These are phyloP conservation scores for Maniola hyperantus DNA, from an alignment of 2,888 invertebrate genomes.

Conservation along the genomic window DNA sequence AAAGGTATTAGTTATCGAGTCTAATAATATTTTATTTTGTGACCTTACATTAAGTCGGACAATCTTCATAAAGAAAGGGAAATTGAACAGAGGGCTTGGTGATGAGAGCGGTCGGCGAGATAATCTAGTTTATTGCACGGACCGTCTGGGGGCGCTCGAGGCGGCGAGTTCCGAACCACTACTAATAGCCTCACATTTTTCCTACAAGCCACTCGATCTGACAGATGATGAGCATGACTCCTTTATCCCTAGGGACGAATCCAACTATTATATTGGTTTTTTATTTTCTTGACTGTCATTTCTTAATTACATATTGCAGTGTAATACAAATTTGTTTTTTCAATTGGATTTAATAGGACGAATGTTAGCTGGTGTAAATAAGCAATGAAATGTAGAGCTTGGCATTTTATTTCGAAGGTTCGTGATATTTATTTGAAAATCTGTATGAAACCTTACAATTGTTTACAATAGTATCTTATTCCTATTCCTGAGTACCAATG, in stretches of 20 bases:
- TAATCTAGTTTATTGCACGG: conserved; percentile 68
- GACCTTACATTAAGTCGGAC: conserved; percentile 29
- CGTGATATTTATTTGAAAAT: too few species aligned
- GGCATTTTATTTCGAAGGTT: too few species aligned
- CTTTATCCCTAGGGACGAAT: background rate
- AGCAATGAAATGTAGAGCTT: too few species aligned
- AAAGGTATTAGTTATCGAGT: conserved; percentile 18
- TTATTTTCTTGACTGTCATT: background rate
- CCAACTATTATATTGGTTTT: conserved; percentile 13
- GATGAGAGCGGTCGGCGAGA: conserved; percentile 56
- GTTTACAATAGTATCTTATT: too few species aligned
- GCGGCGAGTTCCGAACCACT: conserved; percentile 51
- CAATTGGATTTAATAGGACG: too few species aligned
- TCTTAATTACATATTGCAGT: background rate
- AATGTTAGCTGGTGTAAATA: too few species aligned
- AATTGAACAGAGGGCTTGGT: conserved; percentile 51
- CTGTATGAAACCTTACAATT: too few species aligned
- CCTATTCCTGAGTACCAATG: too few species aligned
- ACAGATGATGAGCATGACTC: conserved; percentile 57
- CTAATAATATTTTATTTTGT: conserved; percentile 26
- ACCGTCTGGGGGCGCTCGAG: conserved; percentile 59
- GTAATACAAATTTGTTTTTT: background rate
- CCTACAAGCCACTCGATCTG: conserved; percentile 62
- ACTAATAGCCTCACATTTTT: conserved; percentile 74
- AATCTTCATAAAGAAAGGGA: conserved; percentile 40